These are phyloP conservation scores for Propithecus perrieri DNA, from an alignment of 2,797 vertebrate genomes.

Conservation along the genomic window DNA sequence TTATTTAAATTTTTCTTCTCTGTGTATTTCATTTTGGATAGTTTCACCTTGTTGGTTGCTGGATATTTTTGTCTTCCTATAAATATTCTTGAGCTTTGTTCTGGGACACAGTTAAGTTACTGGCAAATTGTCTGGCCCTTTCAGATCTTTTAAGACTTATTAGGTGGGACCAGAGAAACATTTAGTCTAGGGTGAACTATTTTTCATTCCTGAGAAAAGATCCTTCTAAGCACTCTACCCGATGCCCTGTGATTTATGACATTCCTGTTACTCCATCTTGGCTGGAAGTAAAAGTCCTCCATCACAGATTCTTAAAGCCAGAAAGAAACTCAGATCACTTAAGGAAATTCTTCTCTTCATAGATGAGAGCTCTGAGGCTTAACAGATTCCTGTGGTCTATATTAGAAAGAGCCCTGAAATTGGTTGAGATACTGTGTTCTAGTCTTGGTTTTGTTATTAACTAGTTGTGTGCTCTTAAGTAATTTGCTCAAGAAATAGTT, in stretches of 20 bases:
- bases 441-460: not conserved
- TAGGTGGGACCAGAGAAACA: not conserved
- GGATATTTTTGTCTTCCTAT: not conserved
- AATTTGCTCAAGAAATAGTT: not conserved
- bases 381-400: not conserved
- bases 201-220: not conserved
- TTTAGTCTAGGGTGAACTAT: not conserved
- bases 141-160: not conserved
- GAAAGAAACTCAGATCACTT: not conserved
- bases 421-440: not conserved
- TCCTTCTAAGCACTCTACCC: not conserved
- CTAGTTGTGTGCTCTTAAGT: not conserved
- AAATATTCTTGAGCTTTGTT: slow-evolving; percentile 17
- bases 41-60: not conserved
- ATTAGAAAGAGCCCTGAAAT: not conserved
- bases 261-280: not conserved
- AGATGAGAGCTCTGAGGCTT: not conserved
- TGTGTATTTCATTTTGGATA: not conserved
- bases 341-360: not conserved
- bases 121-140: not conserved
- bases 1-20: not conserved
- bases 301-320: not conserved
- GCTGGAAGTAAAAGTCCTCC: not conserved
- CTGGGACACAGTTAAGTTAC: not conserved
- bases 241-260: not conserved